These are phyloP conservation scores for Cantharis lateralis DNA, from an alignment of 2,888 invertebrate species.

Conservation along the genomic window DNA sequence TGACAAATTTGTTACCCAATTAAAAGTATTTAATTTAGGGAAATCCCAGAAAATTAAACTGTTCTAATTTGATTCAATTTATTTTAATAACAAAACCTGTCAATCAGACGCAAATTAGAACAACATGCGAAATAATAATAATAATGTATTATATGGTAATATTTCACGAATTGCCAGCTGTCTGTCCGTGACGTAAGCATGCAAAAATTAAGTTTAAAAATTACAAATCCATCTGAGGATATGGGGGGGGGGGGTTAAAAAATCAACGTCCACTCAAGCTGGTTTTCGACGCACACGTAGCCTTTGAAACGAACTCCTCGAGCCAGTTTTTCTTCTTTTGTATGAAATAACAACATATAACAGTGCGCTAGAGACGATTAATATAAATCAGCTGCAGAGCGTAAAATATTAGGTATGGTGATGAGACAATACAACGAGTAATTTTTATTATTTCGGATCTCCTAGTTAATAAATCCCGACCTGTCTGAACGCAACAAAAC, in stretches of 20 bases:
- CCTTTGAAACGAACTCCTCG: neutral
- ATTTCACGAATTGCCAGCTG: neutral
- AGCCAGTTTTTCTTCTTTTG: neutral
- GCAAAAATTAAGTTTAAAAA: neutral
- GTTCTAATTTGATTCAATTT: neutral
- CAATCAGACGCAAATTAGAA: neutral
- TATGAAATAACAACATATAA: neutral
- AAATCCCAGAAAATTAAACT: neutral
- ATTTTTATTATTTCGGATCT: neutral
- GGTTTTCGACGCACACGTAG: neutral
- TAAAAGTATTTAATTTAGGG: neutral
- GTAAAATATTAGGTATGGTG: neutral
- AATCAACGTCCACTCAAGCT: neutral
- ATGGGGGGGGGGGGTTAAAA: neutral
- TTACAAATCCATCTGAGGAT: neutral
- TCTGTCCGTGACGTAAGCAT: neutral
- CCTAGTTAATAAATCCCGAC: neutral
- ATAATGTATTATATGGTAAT: neutral
- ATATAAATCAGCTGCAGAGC: neutral
- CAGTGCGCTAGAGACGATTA: neutral
- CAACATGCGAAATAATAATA: neutral
- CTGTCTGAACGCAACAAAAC: neutral
- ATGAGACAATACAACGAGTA: neutral
- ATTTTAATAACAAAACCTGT: neutral
- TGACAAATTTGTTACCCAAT: neutral